These are phyloP conservation scores for Bos javanicus DNA, from an alignment of 2,113 vertebrate species.

Conservation along the genomic window DNA sequence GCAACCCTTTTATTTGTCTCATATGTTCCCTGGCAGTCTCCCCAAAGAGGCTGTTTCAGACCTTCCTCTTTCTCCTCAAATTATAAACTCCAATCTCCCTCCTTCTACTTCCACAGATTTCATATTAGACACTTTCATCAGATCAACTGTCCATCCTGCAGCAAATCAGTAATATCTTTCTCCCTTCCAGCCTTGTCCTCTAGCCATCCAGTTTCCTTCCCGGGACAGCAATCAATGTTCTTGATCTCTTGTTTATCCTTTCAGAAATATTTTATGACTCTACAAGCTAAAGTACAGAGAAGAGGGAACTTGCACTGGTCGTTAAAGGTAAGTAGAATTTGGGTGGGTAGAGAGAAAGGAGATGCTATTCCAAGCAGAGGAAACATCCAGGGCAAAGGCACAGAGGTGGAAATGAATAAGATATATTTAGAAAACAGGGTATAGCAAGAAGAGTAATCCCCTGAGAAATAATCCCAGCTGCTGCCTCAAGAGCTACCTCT, in stretches of 20 bases:
- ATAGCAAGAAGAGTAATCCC: slow-evolving; percentile 37
- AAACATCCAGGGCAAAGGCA: slow-evolving; percentile 8
- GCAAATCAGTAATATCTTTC: slow-evolving; percentile 3
- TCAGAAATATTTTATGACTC: slow-evolving; percentile 12
- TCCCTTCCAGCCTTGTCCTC: slow-evolving; percentile 1
- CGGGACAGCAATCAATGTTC: not conserved
- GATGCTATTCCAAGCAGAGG: slow-evolving; percentile 4
- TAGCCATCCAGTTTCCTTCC: not conserved
- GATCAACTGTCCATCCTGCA: not conserved
- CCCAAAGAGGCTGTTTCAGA: not conserved
- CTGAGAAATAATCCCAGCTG: slow-evolving; percentile 55
- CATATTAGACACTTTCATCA: not conserved
- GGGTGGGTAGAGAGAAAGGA: slow-evolving; percentile 6
- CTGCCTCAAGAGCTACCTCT: slow-evolving; percentile 53
- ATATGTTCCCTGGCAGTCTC: not conserved
- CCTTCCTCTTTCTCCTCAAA: slow-evolving; percentile 13
- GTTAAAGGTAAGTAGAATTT: slow-evolving; percentile 7
- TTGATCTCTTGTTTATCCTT: slow-evolving; percentile 14
- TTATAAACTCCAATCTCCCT: not conserved
- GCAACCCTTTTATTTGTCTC: slow-evolving; percentile 45
- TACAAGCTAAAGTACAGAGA: not conserved
- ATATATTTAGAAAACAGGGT: slow-evolving; percentile 62
- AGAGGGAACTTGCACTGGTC: not conserved
- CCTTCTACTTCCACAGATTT: slow-evolving; percentile 13
- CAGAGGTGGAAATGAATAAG: slow-evolving; percentile 12